A percentile compares a stretch with the other conserved stretches of the same genome.
phyloP scores from a whole-genome alignment of 2,113 vertebrate genomes.

The Emydocephalus ijimae region DNA sequence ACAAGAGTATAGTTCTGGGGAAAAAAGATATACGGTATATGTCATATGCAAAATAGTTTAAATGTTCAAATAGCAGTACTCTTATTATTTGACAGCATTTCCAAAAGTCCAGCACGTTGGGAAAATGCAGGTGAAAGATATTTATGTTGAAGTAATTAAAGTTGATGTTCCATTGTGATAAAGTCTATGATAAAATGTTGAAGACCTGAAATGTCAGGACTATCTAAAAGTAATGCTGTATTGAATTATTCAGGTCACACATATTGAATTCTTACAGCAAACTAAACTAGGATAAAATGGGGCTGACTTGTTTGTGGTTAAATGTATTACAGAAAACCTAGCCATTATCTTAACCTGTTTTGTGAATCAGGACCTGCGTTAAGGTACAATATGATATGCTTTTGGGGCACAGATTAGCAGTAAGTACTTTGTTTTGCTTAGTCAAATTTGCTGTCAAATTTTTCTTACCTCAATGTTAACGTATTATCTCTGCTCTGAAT shows the following conservation, averaged over 20 bases:
- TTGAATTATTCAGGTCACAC: background rate
- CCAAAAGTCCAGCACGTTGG: background rate
- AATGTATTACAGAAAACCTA: background rate
- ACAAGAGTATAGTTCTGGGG: background rate
- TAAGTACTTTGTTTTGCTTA: background rate
- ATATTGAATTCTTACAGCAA: background rate
- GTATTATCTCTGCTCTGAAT: background rate
- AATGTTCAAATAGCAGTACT: background rate
- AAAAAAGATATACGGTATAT: background rate
- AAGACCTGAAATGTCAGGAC: background rate
- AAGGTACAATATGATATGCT: background rate
- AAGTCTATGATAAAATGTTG: background rate
- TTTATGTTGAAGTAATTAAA: background rate
- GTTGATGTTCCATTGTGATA: background rate
- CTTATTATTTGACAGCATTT: background rate
- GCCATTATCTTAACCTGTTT: background rate
- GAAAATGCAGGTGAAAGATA: background rate
- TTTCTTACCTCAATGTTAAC: background rate
- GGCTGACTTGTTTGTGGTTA: background rate
- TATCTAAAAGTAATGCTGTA: background rate
- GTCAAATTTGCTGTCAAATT: background rate
- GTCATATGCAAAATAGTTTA: background rate
- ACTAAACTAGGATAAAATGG: background rate
- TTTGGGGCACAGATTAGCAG: background rate
- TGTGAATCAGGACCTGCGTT: background rate